Conservation (phyloP, 2,113 vertebrate genomes). For the Microcebus ravelobensis region DNA sequence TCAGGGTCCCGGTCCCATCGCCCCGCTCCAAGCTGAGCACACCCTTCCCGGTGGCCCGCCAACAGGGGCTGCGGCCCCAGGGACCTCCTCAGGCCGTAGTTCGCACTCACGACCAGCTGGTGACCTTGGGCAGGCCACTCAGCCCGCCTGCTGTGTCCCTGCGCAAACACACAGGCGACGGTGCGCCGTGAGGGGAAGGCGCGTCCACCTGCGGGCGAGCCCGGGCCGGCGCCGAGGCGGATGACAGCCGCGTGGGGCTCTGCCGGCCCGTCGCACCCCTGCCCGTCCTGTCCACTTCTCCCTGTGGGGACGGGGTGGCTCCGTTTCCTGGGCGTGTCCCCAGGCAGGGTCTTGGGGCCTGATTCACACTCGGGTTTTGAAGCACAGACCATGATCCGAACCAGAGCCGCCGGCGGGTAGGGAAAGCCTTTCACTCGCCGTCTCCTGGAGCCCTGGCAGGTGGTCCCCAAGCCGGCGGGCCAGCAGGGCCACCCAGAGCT, state of each 20-base stretch:
- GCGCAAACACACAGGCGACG: accelerated
- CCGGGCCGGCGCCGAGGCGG: accelerated
- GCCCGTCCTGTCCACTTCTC: not conserved
- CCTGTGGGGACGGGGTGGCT: not conserved
- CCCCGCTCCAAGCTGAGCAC: not conserved
- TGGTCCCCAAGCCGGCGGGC: not conserved
- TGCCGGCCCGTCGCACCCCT: accelerated
- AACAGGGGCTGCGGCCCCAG: not conserved
- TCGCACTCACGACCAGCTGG: not conserved
- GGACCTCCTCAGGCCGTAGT: not conserved
- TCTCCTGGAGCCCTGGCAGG: accelerated
- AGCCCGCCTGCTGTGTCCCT: accelerated
- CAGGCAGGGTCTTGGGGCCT: accelerated
- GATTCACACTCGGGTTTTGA: not conserved
- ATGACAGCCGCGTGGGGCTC: accelerated
- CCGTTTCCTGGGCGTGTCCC: not conserved
- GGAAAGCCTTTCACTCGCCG: not conserved
- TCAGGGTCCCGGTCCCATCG: accelerated
- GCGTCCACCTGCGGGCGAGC: accelerated
- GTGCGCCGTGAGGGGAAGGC: accelerated
- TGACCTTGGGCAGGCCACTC: not conserved
- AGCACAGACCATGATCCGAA: no score
- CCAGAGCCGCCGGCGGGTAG: accelerated
- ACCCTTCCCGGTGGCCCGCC: not conserved
- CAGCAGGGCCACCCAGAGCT: not conserved